Base-by-base conservation (phyloP, 2,797 vertebrate species). In the Channa striata region DNA sequence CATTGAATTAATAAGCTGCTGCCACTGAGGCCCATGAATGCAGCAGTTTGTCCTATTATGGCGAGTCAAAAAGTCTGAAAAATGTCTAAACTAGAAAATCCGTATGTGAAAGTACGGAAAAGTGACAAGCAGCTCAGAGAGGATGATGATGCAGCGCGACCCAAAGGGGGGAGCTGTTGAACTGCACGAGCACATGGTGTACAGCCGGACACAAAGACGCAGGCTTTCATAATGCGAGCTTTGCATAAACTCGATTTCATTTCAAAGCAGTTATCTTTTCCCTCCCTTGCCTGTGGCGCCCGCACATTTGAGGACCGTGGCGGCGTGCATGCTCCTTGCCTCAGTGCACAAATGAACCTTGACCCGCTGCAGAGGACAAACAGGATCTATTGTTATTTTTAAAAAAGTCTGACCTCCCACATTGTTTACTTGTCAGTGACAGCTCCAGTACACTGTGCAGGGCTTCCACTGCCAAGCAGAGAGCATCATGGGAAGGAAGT, bases 401-500 rank as follows among this genome's bases (percentile, higher is more conserved):
- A 60, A 33, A 74, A n/a, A 51, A 68, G 67, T 59, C 23, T 82
- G 65, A 82, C 72, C 63, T 81, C 67, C 66, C 14, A n/a, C 58
- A 78, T 46, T 78, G 58, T 84, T 79, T 37, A 36, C 58, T 30
- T 1, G 4, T 64, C 69, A 78, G 49, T 67, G 82, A 54, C 72
- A 77, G 36, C 20, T 46, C 60, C 36, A 72, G 57, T 58, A 58
- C 53, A 65, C 39, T 25, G 21, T 37, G 49, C 30, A 61, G 56
- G 33, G 42, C 37, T 34, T 30, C 63, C 20, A 2, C 43, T 78
- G 82, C 76, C 77, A 84, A 84, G 68, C 69, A 78, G 66, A 75
- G 68, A 72, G 82, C 72, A 87, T 84, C 47, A 72, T 72, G 73
- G 82, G 77, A 82, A 80, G 56, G 65, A 77, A 78, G 60, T 10